Percentiles rank a stretch among this genome's conserved stretches.
Conservation (phyloP, 2,888 invertebrate species). For the Erpobdella octoculata region DNA sequence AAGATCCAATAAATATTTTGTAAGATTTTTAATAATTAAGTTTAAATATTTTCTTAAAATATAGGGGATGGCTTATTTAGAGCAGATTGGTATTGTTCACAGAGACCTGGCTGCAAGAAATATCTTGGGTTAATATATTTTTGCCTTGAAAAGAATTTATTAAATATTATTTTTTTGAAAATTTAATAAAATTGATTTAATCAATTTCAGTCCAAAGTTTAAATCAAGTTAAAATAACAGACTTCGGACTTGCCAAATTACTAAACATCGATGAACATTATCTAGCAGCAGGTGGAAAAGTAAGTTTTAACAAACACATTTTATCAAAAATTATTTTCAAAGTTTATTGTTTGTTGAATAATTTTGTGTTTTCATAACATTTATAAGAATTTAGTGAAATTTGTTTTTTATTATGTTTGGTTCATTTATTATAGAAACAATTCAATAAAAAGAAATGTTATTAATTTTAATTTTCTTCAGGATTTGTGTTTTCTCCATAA, state of each 20-base stretch:
- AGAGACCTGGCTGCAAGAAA: slow-evolving; percentile 31
- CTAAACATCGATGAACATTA: slow-evolving; percentile 50
- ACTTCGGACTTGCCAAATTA: slow-evolving; percentile 31
- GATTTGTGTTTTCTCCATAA: too few relatives aligned
- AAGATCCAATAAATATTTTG: too few relatives aligned
- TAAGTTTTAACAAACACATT: too few relatives aligned
- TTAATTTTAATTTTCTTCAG: too few relatives aligned
- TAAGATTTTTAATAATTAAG: neutral
- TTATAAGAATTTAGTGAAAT: too few relatives aligned
- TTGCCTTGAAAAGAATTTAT: too few relatives aligned
- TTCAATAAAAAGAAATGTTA: too few relatives aligned
- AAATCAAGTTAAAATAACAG: slow-evolving; percentile 28
- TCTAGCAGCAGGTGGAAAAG: slow-evolving; percentile 17
- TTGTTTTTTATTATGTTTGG: too few relatives aligned
- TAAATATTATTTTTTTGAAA: too few relatives aligned
- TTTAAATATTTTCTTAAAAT: neutral
- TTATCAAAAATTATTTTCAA: too few relatives aligned
- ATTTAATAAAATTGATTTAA: neutral
- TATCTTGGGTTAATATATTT: slow-evolving; percentile 27
- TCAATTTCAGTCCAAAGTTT: slow-evolving; percentile 20
- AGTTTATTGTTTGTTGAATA: too few relatives aligned
- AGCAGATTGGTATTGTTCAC: slow-evolving; percentile 26
- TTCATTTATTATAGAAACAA: too few relatives aligned
- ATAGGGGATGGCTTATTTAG: slow-evolving; percentile 31
- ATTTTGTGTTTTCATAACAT: neutral